Conservation (phyloP, 2,797 vertebrate genomes). For the Pangasius djambal region DNA sequence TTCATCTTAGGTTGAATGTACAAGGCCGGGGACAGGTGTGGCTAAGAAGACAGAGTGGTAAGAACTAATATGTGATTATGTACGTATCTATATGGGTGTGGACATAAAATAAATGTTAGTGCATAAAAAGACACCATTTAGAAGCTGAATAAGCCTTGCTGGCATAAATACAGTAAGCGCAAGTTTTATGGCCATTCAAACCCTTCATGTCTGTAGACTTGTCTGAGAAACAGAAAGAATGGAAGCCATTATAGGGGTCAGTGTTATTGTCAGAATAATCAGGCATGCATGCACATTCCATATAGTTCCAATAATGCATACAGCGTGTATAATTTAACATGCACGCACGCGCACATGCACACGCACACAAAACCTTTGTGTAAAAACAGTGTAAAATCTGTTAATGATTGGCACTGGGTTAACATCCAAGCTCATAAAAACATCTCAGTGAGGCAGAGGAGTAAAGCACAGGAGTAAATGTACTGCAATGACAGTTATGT, state of each 20-base stretch:
- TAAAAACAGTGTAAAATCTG: background rate
- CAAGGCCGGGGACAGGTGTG: background rate
- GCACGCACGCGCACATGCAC: background rate
- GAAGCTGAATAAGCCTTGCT: background rate
- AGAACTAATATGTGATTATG: background rate
- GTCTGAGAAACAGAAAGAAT: background rate
- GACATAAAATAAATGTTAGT: background rate
- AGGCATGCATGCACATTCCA: background rate
- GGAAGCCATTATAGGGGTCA: too few relatives aligned
- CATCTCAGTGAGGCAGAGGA: background rate
- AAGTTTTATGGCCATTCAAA: background rate
- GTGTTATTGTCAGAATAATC: background rate
- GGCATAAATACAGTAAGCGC: too few relatives aligned
- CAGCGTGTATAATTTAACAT: background rate
- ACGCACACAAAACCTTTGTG: too few relatives aligned
- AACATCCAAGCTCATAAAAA: background rate
- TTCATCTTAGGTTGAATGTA: background rate
- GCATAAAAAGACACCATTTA: background rate
- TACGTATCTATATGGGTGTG: background rate
- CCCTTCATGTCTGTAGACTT: background rate
- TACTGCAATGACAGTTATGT: constrained; percentile 9
- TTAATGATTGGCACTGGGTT: background rate
- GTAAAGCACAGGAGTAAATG: background rate
- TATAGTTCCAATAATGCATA: background rate
- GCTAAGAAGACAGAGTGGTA: background rate